Base-by-base conservation (phyloP, 1,140 invertebrate genomes). In the Acromyrmex heyeri region DNA sequence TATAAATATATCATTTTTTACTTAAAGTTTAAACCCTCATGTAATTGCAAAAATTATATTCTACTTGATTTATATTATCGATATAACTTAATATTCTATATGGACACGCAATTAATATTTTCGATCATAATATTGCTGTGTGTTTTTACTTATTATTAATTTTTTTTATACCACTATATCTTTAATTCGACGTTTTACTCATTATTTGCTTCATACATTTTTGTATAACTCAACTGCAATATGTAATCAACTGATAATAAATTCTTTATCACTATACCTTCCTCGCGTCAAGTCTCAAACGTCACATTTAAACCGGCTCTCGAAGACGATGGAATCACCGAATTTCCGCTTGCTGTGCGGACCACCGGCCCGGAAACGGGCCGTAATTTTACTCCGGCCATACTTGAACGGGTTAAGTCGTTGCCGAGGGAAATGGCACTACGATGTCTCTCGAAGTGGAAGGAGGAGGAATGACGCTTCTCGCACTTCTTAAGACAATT, bases 401-500 rank as follows among this genome's bases (percentile, higher is more conserved):
- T 82, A 86, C 87, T 88, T 86, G 59, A 86, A 76, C 48, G 72
- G 72, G 77, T 87, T 75, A 59, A 88, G 64, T 87, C 78, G 70
- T 88, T 86, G 53, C 53, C 62, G 50, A 73, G 65, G 55, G 55
- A 57, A 21, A 21, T n/a, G n/a, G 70, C 64, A 75, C 21, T 65
- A 34, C 81, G 48, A 88, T 48, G 48, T 53, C 34, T 86, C 59
- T 21, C 38, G n/a, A 21, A 16, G 6, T 7, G n/a, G 30, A 50
- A 75, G 34, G 3, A 55, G 30, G 48, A 75, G 55, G 21, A 83
- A 50, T n/a, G 70, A n/a, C 21, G 53, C 64, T 55, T 1, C 44
- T 30, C 34, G n/a, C 64, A 7, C 55, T 64, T 64, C 55, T 69
- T 57, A 34, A 21, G 44, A 65, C 86, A 87, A 88, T 88, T 85